Percentiles rank a stretch among this genome's conserved stretches.
Evolutionary conservation across 2,113 vertebrate genomes (phyloP).

Genomic region (Phalacrocorax aristotelis): DNA sequence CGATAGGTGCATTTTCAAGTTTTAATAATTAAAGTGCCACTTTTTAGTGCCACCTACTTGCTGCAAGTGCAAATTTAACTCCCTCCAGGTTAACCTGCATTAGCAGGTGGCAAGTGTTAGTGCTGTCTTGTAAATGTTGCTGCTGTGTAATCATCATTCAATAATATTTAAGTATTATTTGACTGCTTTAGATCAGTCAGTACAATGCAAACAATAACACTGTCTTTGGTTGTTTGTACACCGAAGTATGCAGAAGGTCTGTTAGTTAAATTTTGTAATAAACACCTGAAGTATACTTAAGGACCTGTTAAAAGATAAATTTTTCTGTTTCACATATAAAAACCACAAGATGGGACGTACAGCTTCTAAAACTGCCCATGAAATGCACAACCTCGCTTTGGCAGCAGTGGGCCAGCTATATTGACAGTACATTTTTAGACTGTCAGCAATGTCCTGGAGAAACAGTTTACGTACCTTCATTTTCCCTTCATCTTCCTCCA

Average conservation of each 20-base stretch:
- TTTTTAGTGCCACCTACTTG: neutral
- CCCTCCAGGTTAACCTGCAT: neutral
- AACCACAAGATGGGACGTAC: neutral
- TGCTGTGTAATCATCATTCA: conserved; percentile 1
- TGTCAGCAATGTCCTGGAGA: neutral
- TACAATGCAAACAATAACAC: conserved; percentile 19
- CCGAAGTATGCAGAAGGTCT: neutral
- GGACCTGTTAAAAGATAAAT: neutral
- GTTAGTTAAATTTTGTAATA: conserved; percentile 13
- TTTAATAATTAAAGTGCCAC: neutral
- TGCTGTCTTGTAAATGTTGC: neutral
- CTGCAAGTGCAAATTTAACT: neutral
- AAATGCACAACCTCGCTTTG: neutral
- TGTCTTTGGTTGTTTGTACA: neutral
- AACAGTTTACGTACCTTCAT: neutral
- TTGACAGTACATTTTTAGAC: neutral
- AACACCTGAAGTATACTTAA: neutral
- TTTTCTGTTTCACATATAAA: neutral
- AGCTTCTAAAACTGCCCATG: neutral
- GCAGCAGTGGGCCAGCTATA: neutral
- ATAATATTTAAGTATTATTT: neutral
- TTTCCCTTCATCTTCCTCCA: neutral
- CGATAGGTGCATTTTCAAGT: neutral
- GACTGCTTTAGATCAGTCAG: neutral
- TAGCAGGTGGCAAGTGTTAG: neutral